Base-by-base conservation (phyloP, 2,113 vertebrate species). In the Heterotis niloticus region DNA sequence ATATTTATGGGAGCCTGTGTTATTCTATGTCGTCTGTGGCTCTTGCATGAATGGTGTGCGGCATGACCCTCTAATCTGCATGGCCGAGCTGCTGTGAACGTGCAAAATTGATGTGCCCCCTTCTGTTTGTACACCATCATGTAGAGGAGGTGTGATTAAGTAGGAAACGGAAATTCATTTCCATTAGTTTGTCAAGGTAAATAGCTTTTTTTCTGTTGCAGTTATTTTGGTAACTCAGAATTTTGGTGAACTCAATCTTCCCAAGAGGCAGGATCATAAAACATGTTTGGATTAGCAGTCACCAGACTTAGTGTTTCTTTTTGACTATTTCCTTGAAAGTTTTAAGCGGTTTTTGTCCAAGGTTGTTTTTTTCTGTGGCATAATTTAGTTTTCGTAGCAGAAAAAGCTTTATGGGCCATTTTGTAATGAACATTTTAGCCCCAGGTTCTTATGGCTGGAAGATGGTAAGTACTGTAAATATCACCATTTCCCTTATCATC, bases 11-110 rank as follows among this genome's bases (percentile, higher is more conserved):
- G 18, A 14, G 11, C 56, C 14, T 34, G 60, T 77, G 57, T 79
- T 64, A n/a, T 29, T 74, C 34, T 73, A 28, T 66, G n/a, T 14
- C 18, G 12, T 54, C 70, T 57, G 59, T 73, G 17, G 71, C 11
- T 12, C 5, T 12, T 34, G 78, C 78, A 67, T 74, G 59, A 14
- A 44, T 14, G 0, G 23, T 54, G 14, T 17, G 18, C 26, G 13
- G 65, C 74, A 62, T 69, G 73, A 51, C 56, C n/a, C n/a, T 44
- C 65, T 14, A 28, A n/a, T 73, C 54, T 65, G 69, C 69, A 74
- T 79, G 78, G 78, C 78, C 28, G 9, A 51, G 44, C 23, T 71
- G 52, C 77, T 79, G 54, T 60, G 17, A 57, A 20, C 14, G 54
- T 17, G 57, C 34, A 18, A 64, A 26, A n/a, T 28, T 51, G 56